Conservation (phyloP, 1,140 invertebrate genomes). For the Holotrichia oblita region DNA sequence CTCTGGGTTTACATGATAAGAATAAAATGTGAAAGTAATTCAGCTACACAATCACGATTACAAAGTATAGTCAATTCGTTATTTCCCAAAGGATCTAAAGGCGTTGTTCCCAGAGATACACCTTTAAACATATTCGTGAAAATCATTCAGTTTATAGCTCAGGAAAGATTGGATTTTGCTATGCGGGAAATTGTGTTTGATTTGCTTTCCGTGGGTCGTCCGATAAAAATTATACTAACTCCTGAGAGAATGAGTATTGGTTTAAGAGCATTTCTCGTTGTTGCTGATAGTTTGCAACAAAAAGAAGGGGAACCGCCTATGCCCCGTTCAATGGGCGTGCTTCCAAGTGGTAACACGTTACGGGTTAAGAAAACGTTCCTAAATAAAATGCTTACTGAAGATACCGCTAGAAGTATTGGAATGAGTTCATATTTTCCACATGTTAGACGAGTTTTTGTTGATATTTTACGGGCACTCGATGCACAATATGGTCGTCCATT, state of each 20-base stretch:
- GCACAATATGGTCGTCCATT: conserved; percentile 93
- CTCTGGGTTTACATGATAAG: conserved; percentile 99
- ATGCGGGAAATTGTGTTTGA: conserved; percentile 99
- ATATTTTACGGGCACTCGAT: conserved; percentile 95
- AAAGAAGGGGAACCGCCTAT: conserved; percentile 98
- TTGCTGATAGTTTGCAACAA: conserved; percentile 98
- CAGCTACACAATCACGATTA: conserved; percentile 93
- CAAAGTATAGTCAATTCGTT: conserved; percentile 98
- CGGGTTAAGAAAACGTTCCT: conserved; percentile 96
- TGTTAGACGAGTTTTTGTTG: conserved; percentile 94
- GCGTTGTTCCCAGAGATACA: conserved; percentile 95
- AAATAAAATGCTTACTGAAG: conserved; percentile 95
- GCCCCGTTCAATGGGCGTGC: conserved; percentile 92
- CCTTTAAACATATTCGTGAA: conserved; percentile 99
- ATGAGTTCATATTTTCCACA: conserved; percentile 96
- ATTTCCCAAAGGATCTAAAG: conserved; percentile 98
- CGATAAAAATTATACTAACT: conserved; percentile 93
- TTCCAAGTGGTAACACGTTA: conserved; percentile 95
- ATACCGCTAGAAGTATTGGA: conserved; percentile 94
- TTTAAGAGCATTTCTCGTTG: conserved; percentile 94
- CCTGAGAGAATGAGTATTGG: conserved; percentile 99
- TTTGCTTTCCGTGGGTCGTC: conserved; percentile 91
- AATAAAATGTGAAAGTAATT: conserved; percentile 99
- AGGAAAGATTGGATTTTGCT: conserved; percentile 96
- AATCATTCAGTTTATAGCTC: conserved; percentile 99